A percentile compares a stretch with the other conserved stretches of the same genome.
phyloP scores from a whole-genome alignment of 2,113 vertebrate genomes.

The Dinomys branickii region DNA sequence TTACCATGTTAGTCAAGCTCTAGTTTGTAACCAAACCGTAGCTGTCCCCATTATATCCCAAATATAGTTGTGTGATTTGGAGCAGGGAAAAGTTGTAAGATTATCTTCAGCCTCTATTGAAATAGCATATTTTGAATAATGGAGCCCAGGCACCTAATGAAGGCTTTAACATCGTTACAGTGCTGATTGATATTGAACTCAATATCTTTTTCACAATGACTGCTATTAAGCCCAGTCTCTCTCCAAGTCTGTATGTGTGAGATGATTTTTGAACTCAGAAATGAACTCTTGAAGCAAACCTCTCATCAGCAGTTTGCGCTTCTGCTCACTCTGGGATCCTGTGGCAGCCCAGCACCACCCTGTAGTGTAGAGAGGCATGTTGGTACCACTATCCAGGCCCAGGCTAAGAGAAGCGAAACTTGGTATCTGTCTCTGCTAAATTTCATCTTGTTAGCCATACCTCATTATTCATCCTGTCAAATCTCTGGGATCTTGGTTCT shows the following conservation, averaged over 20 bases:
- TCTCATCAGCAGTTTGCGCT: neutral
- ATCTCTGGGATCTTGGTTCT: constrained; percentile 57
- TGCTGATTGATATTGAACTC: neutral
- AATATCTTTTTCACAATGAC: neutral
- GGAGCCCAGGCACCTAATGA: neutral
- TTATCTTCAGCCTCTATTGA: neutral
- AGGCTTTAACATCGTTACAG: neutral
- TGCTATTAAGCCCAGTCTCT: neutral
- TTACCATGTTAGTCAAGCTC: neutral
- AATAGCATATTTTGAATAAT: neutral
- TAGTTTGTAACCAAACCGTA: neutral
- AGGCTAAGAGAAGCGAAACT: neutral
- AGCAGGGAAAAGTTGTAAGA: neutral
- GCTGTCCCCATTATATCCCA: neutral
- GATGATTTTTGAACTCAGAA: constrained; percentile 6
- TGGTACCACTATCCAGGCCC: neutral
- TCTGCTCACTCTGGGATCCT: neutral
- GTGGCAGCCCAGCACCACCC: too few relatives aligned
- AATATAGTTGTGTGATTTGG: neutral
- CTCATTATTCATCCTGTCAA: constrained; percentile 79
- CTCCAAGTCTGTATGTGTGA: neutral
- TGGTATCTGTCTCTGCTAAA: neutral
- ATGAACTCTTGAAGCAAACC: neutral
- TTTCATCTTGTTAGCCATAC: constrained; percentile 66
- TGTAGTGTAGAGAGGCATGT: neutral